Conservation (phyloP, 2,888 invertebrate species). For the Melanchra persicariae region DNA sequence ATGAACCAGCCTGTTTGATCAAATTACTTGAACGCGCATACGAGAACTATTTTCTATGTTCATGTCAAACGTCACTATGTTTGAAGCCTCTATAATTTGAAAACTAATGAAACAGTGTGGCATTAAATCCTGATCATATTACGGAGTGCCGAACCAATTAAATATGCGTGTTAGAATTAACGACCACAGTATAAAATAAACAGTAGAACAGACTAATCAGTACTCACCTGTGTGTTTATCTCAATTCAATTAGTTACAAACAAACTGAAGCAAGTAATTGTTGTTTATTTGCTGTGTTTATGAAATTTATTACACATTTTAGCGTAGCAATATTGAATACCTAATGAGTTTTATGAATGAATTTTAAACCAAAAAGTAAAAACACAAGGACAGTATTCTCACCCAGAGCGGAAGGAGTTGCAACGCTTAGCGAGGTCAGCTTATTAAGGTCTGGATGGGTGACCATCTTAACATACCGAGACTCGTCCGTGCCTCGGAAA, state of each 20-base stretch:
- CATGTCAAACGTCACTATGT: background rate
- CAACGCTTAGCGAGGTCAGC: too few relatives aligned
- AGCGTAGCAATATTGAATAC: too few relatives aligned
- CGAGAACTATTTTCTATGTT: too few relatives aligned
- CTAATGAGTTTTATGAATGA: background rate
- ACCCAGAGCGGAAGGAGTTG: too few relatives aligned
- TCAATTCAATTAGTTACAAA: slow-evolving; percentile 13
- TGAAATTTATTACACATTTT: background rate
- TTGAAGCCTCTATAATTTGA: background rate
- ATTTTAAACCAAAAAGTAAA: background rate
- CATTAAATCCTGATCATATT: background rate
- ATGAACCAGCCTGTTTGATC: too few relatives aligned
- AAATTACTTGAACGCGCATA: too few relatives aligned
- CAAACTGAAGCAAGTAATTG: slow-evolving; percentile 5
- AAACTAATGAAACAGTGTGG: background rate
- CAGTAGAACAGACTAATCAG: slow-evolving; percentile 2
- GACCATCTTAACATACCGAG: too few relatives aligned
- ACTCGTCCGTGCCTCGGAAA: too few relatives aligned
- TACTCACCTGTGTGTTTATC: slow-evolving; percentile 35
- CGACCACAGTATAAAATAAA: slow-evolving; percentile 33
- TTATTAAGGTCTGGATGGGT: too few relatives aligned
- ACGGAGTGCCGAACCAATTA: too few relatives aligned
- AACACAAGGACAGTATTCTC: too few relatives aligned
- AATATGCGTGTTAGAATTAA: background rate
- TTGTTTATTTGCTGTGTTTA: slow-evolving; percentile 3